Evolutionary conservation across 2,888 invertebrate species (phyloP).

Genomic region (Drosophila silvestris): DNA sequence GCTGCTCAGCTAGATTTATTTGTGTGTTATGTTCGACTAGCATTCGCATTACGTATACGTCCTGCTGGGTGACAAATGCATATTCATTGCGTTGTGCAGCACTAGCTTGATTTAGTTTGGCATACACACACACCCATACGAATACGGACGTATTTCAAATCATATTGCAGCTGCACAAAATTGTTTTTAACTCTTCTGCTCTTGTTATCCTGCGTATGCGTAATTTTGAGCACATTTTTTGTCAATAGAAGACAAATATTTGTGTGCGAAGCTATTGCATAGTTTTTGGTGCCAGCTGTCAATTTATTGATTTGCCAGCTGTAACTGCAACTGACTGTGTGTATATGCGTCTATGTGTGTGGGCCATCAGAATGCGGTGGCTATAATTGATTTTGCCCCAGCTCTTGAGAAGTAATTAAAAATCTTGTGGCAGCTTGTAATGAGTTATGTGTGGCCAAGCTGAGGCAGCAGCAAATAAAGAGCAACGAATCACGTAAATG

Average conservation of each 20-base stretch:
- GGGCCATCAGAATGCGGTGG: conserved; percentile 9
- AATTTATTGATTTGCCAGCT: conserved; percentile 55
- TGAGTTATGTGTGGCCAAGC: conserved; percentile 30
- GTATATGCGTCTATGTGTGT: neutral
- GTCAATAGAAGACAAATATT: conserved; percentile 59
- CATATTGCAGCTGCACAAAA: conserved; percentile 30
- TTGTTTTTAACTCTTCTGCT: conserved; percentile 13
- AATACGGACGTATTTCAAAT: neutral
- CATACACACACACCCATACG: neutral
- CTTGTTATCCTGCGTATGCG: conserved; percentile 41
- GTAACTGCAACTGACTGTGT: conserved; percentile 6
- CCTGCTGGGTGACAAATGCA: conserved; percentile 37
- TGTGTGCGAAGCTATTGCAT: conserved; percentile 35
- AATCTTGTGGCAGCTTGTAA: conserved; percentile 36
- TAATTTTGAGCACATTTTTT: conserved; percentile 39
- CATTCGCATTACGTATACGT: conserved; percentile 34
- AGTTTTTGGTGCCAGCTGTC: conserved; percentile 30
- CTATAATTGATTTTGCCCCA: conserved; percentile 50
- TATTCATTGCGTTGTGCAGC: conserved; percentile 14
- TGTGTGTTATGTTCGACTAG: conserved; percentile 1
- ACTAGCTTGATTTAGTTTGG: conserved; percentile 15
- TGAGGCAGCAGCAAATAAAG: conserved; percentile 32
- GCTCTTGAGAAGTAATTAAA: conserved; percentile 43
- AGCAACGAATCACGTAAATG: conserved; percentile 16
- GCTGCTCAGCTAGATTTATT: conserved; percentile 3